Conservation (phyloP, 2,797 vertebrate species). For the Eulemur albifrons region DNA sequence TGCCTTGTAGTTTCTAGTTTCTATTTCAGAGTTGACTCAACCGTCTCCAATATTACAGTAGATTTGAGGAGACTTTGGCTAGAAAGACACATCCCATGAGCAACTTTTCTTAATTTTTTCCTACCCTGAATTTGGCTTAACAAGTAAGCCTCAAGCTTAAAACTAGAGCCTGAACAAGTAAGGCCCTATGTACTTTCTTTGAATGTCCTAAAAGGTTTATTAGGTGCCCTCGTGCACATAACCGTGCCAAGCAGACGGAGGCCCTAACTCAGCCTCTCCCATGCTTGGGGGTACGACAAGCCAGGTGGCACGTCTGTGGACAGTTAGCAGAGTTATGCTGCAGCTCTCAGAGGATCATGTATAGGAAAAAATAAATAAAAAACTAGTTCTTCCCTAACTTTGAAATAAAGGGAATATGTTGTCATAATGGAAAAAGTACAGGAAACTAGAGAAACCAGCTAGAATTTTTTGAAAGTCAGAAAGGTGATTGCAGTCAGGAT, state of each 20-base stretch:
- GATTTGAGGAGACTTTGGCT: neutral
- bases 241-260: constrained; percentile 6
- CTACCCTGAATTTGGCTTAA: neutral
- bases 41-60: neutral
- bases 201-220: constrained; percentile 10
- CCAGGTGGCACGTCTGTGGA: constrained; percentile 58
- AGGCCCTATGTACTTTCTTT: neutral
- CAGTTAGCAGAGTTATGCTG: constrained; percentile 38
- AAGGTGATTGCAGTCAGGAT: constrained; percentile 7
- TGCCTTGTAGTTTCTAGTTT: neutral
- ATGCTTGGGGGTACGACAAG: neutral
- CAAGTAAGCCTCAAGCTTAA: neutral
- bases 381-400: neutral
- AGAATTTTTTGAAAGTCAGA: neutral
- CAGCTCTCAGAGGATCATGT: constrained; percentile 38
- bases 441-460: constrained; percentile 29
- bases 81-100: neutral
- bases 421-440: neutral
- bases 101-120: neutral
- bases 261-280: neutral
- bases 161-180: neutral
- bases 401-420: constrained; percentile 44
- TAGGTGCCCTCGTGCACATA: neutral
- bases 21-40: neutral
- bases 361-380: neutral